Conservation (phyloP, 2,797 vertebrate species). For the Diglossa cyanea region DNA sequence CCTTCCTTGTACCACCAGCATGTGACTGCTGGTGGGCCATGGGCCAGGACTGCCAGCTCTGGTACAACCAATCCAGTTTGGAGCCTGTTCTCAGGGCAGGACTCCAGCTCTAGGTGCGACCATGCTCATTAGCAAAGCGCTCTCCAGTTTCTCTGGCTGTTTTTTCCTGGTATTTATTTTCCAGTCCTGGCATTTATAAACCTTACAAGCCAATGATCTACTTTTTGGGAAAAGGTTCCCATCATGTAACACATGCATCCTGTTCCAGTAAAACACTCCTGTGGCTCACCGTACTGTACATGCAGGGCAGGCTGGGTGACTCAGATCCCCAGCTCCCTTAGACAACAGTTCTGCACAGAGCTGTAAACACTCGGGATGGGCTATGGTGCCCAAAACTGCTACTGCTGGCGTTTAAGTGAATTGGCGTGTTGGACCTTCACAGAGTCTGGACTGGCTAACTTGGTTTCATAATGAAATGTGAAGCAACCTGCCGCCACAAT, state of each 20-base stretch:
- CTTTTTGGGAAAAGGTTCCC: not conserved
- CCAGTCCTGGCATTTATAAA: not conserved
- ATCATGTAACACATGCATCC: not conserved
- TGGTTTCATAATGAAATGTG: not conserved
- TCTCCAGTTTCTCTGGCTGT: not conserved
- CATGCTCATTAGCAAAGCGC: not conserved
- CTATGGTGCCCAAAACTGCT: not conserved
- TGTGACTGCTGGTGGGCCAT: not conserved
- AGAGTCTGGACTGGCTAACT: not conserved
- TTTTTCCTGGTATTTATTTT: not conserved
- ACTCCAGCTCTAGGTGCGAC: not conserved
- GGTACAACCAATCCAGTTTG: fast-evolving
- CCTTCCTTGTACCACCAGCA: not conserved
- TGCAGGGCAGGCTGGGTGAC: not conserved
- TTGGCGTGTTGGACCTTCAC: not conserved
- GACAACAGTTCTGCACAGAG: not conserved
- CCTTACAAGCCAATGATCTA: not conserved
- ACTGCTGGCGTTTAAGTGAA: not conserved
- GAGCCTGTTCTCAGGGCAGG: not conserved
- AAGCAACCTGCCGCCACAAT: not conserved
- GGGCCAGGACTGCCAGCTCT: not conserved
- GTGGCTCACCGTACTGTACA: not conserved
- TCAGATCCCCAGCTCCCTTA: not conserved
- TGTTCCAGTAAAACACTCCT: not conserved
- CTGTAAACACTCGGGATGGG: not conserved